phyloP scores from a whole-genome alignment of 30 jellyfish, hydroid and myxozoan genomes.

The Calvadosia cruxmelitensis region DNA sequence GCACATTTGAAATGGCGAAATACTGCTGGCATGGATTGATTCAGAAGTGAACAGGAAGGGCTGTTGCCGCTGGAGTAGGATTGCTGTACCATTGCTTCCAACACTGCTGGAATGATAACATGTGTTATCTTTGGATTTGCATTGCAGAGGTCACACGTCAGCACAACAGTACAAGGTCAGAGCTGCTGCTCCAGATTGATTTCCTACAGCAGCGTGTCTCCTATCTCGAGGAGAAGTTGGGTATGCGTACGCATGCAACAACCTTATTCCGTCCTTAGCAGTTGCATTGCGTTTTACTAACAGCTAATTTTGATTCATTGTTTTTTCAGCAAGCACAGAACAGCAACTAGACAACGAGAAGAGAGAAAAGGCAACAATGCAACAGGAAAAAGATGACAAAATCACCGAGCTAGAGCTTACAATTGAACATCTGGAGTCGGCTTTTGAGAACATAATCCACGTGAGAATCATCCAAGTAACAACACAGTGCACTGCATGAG shows the following conservation, averaged over 20 bases:
- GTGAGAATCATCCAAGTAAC: constrained; percentile 8
- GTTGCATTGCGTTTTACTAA: not conserved
- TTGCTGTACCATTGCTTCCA: too few species aligned
- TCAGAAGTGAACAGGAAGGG: too few species aligned
- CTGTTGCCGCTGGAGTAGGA: too few species aligned
- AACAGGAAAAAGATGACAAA: constrained; percentile 39
- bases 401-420: constrained; percentile 47
- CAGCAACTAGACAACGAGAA: constrained; percentile 27
- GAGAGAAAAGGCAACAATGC: constrained; percentile 27
- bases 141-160: constrained; percentile 41
- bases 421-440: constrained; percentile 56
- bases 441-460: constrained; percentile 69
- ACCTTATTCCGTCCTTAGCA: not conserved
- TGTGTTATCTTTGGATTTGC: not conserved
- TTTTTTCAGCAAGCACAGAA: constrained; percentile 25
- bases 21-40: too few species aligned
- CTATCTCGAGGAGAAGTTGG: constrained; percentile 22
- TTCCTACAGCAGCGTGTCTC: constrained; percentile 25
- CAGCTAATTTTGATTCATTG: not conserved
- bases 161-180: constrained; percentile 57
- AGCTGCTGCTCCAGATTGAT: constrained; percentile 32
- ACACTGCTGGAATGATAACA: too few species aligned
- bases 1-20: too few species aligned
- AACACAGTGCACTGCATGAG: too few species aligned
- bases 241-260: constrained; percentile 2